A percentile compares a stretch with the other conserved stretches of the same genome.
Conservation (phyloP, 2,113 vertebrate genomes). For the Progne subis region DNA sequence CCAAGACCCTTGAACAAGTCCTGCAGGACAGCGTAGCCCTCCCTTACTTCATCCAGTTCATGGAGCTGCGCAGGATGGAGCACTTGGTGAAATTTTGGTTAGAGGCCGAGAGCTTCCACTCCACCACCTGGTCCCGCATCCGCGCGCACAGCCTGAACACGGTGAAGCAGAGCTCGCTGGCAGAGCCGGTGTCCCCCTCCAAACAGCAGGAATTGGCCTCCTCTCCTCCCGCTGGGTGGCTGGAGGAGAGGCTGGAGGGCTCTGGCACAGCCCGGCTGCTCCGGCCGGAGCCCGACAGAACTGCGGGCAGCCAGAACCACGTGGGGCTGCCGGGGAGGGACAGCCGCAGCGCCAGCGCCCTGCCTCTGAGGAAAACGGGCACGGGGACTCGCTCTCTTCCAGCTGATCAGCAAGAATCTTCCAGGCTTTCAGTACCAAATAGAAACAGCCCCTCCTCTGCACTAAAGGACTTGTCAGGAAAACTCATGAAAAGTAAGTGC, state of each 20-base stretch:
- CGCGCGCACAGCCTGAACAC: constrained; percentile 95
- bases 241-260: constrained; percentile 67
- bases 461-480: constrained; percentile 87
- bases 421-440: constrained; percentile 79
- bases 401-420: constrained; percentile 71
- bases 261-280: constrained; percentile 8
- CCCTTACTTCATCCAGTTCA: constrained; percentile 93
- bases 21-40: constrained; percentile 87
- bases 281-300: constrained; percentile 34
- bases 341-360: constrained; percentile 9
- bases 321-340: constrained; percentile 46
- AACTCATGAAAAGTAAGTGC: constrained; percentile 96
- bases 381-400: constrained; percentile 58
- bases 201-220: constrained; percentile 59
- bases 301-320: constrained; percentile 53
- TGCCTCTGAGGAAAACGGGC: constrained; percentile 37
- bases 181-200: constrained; percentile 84
- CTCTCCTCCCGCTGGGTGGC: constrained; percentile 43
- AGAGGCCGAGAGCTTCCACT: constrained; percentile 93
- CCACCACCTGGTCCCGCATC: constrained; percentile 92
- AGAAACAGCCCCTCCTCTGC: constrained; percentile 81
- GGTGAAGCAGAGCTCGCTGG: constrained; percentile 94
- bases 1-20: constrained; percentile 94
- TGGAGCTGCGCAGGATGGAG: constrained; percentile 87
- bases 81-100: constrained; percentile 95